Conservation (phyloP, 1,140 invertebrate species). For the Atta cephalotes region DNA sequence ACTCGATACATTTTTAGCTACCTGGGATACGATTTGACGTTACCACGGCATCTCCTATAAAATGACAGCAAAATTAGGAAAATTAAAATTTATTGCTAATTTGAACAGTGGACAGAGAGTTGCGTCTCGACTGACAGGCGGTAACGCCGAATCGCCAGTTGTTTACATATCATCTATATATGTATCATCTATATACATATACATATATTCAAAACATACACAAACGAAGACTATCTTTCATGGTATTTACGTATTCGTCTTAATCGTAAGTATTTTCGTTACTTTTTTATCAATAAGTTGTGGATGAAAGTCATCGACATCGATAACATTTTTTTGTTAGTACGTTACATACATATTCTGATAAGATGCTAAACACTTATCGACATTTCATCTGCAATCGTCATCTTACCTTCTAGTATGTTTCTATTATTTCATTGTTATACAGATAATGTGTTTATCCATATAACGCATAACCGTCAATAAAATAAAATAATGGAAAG, state of each 20-base stretch:
- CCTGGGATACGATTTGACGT: constrained; percentile 24
- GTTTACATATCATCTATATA: constrained; percentile 18
- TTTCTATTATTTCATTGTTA: constrained; percentile 84
- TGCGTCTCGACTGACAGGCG: neutral
- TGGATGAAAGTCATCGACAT: constrained; percentile 54
- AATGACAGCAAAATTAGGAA: constrained; percentile 1
- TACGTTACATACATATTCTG: constrained; percentile 65
- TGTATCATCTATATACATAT: constrained; percentile 24
- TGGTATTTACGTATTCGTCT: constrained; percentile 62
- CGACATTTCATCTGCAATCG: constrained; percentile 64
- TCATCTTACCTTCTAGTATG: constrained; percentile 81
- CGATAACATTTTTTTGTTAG: constrained; percentile 56
- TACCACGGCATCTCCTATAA: neutral
- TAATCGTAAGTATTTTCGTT: constrained; percentile 41
- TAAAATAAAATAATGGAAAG: constrained; percentile 65
- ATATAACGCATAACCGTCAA: constrained; percentile 74
- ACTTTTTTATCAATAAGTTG: constrained; percentile 56
- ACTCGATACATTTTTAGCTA: constrained; percentile 64
- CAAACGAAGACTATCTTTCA: constrained; percentile 61
- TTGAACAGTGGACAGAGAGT: constrained; percentile 34
- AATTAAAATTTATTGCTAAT: constrained; percentile 69
- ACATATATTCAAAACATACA: constrained; percentile 63
- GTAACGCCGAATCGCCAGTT: constrained; percentile 34
- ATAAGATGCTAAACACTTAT: constrained; percentile 73
- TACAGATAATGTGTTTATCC: constrained; percentile 78